These are phyloP conservation scores for Troides aeacus DNA, from an alignment of 2,888 invertebrate genomes.

Conservation along the genomic window DNA sequence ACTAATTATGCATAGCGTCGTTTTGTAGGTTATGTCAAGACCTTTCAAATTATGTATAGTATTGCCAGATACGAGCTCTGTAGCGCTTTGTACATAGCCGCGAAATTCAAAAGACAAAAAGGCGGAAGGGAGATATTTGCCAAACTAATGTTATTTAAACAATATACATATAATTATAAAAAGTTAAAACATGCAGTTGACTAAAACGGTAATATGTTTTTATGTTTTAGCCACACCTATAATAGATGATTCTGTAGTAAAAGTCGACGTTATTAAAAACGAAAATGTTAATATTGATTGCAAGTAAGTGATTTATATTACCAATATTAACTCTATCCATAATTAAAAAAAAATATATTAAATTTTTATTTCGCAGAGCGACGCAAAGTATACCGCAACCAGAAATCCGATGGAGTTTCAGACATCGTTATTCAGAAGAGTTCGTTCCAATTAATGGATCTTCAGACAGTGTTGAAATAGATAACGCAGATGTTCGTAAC, in stretches of 20 bases:
- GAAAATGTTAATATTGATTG: slow-evolving; percentile 40
- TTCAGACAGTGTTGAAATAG: slow-evolving; percentile 34
- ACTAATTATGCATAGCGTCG: too few relatives aligned
- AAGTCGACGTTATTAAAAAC: slow-evolving; percentile 33
- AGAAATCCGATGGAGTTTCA: slow-evolving; percentile 42
- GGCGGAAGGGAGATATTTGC: too few relatives aligned
- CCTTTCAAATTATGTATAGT: too few relatives aligned
- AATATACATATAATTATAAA: not conserved
- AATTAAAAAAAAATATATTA: not conserved
- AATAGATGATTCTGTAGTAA: slow-evolving; percentile 38
- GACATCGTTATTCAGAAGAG: slow-evolving; percentile 1
- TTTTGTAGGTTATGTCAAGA: too few relatives aligned
- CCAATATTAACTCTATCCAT: not conserved
- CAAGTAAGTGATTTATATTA: slow-evolving; percentile 39
- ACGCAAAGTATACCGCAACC: slow-evolving; percentile 18
- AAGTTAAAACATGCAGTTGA: not conserved
- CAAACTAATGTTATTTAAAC: too few relatives aligned
- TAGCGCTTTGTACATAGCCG: too few relatives aligned
- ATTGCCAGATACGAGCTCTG: too few relatives aligned
- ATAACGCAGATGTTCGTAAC: slow-evolving; percentile 30
- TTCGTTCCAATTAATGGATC: slow-evolving; percentile 23
- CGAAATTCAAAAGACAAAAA: too few relatives aligned
- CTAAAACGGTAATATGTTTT: not conserved
- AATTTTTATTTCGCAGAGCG: not conserved
- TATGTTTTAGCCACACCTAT: slow-evolving; percentile 43